Evolutionary conservation across 1,140 invertebrate genomes (phyloP), one percentile per base, ranked within the genome.

Genomic region (Octopus bimaculoides): DNA sequence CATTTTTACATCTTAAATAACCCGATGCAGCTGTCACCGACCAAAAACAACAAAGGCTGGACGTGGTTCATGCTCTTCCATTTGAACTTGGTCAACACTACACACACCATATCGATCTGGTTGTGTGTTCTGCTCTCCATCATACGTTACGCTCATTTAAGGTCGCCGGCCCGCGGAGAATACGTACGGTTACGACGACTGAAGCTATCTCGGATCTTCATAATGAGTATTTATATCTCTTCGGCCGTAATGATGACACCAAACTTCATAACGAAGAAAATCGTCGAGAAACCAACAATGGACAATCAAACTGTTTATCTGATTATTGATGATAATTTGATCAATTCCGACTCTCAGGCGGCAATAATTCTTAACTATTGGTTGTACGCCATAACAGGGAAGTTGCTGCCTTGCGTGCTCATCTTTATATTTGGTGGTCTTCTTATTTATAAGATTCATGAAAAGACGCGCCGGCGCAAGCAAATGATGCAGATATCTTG

Each of bases 41-140:
- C 83, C 55, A 85, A 85, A 69, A 88, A 88, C 80, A 87, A 82
- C 75, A 77, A 82, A 61, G 54, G 73, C 0, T 89, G 89, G 89
- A 87, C 88, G 85, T 80, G 82, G 3, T 89, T 88, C 81, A 80
- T 88, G 20, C 79, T 89, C 20, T 87, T 89, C 80, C 87, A 89
- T 82, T 86, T 88, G 53, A 89, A 96, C 83, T 96, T 97, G 86
- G 90, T 92, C 10, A 89, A 91, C 92, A 95, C 96, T 1, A 92
- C 95, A 85, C 97, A 99, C 88, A 97, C 96, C 0, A 95, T 97
- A 61, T 96, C 96, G 0, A 98, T 97, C 81, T 97, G 95, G 93
- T 88, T 98, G 81, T 97, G 96, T 0, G 94, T 98, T 0, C 95
- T 95, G 4, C 88, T 98, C 75, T 96, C 97, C 0, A 93, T 98